A percentile compares a stretch with the other conserved stretches of the same genome.
Evolutionary conservation across 2,113 vertebrate species (phyloP).

Genomic region (Capra hircus): DNA sequence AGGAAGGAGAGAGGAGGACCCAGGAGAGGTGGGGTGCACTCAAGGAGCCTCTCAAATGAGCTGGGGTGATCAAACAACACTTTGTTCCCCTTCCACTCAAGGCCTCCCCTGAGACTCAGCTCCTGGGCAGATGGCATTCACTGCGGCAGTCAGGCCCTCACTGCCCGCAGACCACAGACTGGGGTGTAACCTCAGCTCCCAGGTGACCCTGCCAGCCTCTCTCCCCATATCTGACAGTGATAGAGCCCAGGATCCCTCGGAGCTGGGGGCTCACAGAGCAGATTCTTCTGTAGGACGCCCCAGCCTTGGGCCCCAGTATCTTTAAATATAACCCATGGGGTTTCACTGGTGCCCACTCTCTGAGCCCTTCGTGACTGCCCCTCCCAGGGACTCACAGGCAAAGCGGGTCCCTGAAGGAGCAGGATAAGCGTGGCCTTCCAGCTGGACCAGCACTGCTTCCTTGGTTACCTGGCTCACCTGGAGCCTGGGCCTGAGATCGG

Average conservation of each 20-base stretch:
- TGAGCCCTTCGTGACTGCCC: fast-evolving
- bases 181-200: background rate
- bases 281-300: fast-evolving
- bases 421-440: fast-evolving
- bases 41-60: no score
- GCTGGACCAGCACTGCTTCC: background rate
- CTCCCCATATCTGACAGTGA: fast-evolving
- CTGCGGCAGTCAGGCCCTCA: background rate
- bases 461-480: background rate
- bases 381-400: background rate
- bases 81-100: background rate
- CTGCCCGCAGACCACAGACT: fast-evolving
- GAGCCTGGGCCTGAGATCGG: background rate
- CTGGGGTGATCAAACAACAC: fast-evolving
- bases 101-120: background rate
- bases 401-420: background rate
- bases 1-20: background rate
- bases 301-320: background rate
- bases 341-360: no score
- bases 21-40: fast-evolving
- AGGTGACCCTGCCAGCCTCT: fast-evolving
- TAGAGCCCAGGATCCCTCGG: no score
- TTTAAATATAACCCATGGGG: background rate
- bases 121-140: background rate
- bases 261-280: background rate